Conservation (phyloP, 2,888 invertebrate species). For the Subacronicta megacephala region DNA sequence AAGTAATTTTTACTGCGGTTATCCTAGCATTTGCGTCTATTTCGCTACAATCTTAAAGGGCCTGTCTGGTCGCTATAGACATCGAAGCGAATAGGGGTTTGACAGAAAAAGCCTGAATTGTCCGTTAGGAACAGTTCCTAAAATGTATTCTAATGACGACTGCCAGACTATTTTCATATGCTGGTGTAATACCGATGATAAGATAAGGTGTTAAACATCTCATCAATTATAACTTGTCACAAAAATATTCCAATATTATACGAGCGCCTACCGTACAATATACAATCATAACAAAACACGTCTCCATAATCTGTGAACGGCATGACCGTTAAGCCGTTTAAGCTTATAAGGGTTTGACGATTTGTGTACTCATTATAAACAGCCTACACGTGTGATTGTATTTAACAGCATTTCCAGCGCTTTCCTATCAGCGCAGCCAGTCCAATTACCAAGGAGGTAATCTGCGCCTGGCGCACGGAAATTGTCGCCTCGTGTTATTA, state of each 20-base stretch:
- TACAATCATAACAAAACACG: constrained; percentile 2
- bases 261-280: background rate
- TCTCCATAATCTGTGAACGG: constrained; percentile 16
- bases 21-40: background rate
- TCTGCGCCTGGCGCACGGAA: constrained; percentile 61
- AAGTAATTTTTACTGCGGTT: constrained; percentile 14
- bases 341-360: constrained; percentile 10
- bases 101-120: no score
- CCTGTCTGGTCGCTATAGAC: no score
- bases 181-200: no score
- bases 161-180: no score
- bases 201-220: no score
- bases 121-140: no score
- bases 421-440: constrained; percentile 61
- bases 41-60: no score
- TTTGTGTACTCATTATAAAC: constrained; percentile 26
- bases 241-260: no score
- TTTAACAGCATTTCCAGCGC: constrained; percentile 62
- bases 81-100: no score
- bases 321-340: constrained; percentile 12
- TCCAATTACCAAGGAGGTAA: constrained; percentile 67
- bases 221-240: no score
- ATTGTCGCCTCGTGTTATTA: constrained; percentile 65
- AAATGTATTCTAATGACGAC: no score
- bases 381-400: constrained; percentile 50